A percentile compares a stretch with the other conserved stretches of the same genome.
Evolutionary conservation across 2,113 vertebrate genomes (phyloP).

Genomic region (Hyla sarda): DNA sequence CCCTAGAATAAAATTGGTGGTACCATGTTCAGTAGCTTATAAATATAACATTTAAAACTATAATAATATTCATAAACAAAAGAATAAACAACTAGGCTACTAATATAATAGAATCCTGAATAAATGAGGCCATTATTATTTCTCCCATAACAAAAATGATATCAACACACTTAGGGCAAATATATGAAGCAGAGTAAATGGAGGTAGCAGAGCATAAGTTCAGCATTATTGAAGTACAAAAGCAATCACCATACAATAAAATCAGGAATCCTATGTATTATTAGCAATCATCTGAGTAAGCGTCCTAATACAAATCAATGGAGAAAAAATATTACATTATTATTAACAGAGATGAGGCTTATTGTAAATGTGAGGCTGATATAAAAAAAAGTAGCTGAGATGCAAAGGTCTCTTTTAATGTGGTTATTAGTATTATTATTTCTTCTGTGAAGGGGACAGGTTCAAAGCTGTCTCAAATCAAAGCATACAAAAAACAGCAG

Average conservation of each 20-base stretch:
- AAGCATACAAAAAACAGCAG: conserved; percentile 19
- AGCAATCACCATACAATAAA: too few species aligned
- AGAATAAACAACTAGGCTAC: not conserved
- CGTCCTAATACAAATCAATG: not conserved
- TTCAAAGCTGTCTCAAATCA: conserved; percentile 30
- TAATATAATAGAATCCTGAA: not conserved
- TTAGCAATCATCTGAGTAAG: not conserved
- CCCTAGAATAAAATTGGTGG: too few species aligned
- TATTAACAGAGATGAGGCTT: not conserved
- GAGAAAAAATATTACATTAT: not conserved
- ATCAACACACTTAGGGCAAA: conserved; percentile 2
- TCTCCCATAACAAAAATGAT: not conserved
- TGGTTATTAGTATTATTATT: conserved; percentile 22
- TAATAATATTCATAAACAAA: not conserved
- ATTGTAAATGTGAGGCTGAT: not conserved
- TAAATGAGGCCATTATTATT: not conserved
- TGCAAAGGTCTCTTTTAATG: not conserved
- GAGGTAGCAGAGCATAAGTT: not conserved
- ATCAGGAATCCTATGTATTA: not conserved
- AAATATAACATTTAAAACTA: not conserved
- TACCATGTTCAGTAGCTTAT: not conserved
- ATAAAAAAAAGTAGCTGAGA: not conserved
- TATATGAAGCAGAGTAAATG: not conserved
- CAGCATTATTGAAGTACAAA: not conserved
- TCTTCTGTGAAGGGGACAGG: not conserved